These are phyloP conservation scores for Todus mexicanus DNA, from an alignment of 2,797 vertebrate genomes.

Conservation along the genomic window DNA sequence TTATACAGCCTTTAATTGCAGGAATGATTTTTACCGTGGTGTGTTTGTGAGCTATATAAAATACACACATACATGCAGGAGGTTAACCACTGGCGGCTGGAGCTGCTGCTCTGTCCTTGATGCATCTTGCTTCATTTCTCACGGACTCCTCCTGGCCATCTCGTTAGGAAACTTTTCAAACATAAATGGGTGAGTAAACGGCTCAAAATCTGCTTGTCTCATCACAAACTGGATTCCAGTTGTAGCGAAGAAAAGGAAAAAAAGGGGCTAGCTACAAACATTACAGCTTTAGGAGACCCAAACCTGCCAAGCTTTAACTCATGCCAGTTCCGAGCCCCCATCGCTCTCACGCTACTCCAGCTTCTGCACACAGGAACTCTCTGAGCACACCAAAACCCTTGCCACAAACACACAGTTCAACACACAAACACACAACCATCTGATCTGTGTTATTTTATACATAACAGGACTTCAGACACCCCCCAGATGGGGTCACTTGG, in stretches of 20 bases:
- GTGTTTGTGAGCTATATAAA: not conserved
- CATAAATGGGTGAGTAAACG: rapidly evolving
- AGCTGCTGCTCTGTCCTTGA: not conserved
- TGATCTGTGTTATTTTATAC: not conserved
- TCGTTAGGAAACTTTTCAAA: not conserved
- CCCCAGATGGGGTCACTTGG: not conserved
- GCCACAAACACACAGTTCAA: not conserved
- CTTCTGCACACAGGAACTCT: not conserved
- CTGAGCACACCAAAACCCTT: not conserved
- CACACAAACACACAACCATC: not conserved
- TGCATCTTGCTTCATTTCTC: not conserved
- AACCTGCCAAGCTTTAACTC: not conserved
- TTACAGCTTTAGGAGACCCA: not conserved
- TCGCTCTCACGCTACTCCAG: not conserved
- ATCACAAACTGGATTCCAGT: not conserved
- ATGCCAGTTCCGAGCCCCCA: rapidly evolving
- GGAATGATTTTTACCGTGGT: not conserved
- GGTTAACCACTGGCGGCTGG: not conserved
- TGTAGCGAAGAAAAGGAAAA: not conserved
- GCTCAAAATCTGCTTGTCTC: not conserved
- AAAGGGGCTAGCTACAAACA: not conserved
- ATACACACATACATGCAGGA: not conserved
- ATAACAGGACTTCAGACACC: not conserved
- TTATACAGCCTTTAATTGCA: not conserved
- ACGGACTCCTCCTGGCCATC: not conserved